Percentiles rank a stretch among this genome's conserved stretches.
Evolutionary conservation across 1,140 invertebrate genomes (phyloP).

Genomic region (Drosophila neocordata): DNA sequence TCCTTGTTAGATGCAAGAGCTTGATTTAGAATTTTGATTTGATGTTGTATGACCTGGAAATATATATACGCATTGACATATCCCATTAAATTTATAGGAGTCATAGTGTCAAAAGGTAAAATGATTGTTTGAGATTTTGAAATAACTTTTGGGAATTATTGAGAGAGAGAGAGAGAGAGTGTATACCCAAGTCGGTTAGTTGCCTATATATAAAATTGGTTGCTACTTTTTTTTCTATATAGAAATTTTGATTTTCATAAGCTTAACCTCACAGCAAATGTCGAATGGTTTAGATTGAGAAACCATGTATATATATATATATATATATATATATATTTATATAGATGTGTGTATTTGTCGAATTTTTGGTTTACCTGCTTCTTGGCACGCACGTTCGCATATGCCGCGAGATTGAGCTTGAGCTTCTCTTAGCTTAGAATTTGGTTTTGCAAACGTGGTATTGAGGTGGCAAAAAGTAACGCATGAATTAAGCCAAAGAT

Average conservation of each 20-base stretch:
- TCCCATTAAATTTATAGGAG: not conserved
- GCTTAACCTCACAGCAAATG: slow-evolving; percentile 54
- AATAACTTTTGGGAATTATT: not conserved
- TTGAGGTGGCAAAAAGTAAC: slow-evolving; percentile 28
- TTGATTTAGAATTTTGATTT: slow-evolving; percentile 13
- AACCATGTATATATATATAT: not conserved
- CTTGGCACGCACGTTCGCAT: slow-evolving; percentile 51
- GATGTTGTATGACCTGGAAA: slow-evolving; percentile 40
- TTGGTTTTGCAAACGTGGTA: slow-evolving; percentile 11
- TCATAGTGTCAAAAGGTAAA: not conserved
- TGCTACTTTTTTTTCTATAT: no score
- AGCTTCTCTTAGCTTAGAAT: slow-evolving; percentile 1
- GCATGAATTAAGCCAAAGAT: slow-evolving; percentile 62
- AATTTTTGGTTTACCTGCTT: slow-evolving; percentile 44
- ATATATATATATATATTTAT: slow-evolving; percentile 5
- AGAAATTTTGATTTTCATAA: slow-evolving; percentile 59
- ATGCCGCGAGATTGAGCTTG: slow-evolving; percentile 47
- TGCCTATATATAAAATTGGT: no score
- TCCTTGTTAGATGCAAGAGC: not conserved
- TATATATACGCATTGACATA: slow-evolving; percentile 8
- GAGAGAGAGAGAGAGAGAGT: no score
- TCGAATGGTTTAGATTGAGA: slow-evolving; percentile 48
- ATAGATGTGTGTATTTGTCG: slow-evolving; percentile 24
- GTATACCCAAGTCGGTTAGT: slow-evolving; percentile 6
- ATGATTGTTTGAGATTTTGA: not conserved